Evolutionary conservation across 2,113 vertebrate genomes (phyloP), one percentile per base, ranked within the genome.

Genomic region (Rutilus rutilus): DNA sequence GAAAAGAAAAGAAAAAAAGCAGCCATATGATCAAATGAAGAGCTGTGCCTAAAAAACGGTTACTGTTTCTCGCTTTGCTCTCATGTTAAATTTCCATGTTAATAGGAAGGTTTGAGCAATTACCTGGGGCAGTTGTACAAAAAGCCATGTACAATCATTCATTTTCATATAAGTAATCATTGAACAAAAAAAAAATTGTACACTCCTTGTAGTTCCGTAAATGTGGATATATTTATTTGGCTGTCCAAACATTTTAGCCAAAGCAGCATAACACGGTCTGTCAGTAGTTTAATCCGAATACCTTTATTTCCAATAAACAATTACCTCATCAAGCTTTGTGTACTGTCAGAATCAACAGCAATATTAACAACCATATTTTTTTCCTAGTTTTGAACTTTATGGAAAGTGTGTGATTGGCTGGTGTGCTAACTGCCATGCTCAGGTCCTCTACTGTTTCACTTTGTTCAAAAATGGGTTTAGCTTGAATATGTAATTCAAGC

Each of bases 261-360:
- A 11, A 36, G 27, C 50, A 33, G 27, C 50, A 33, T 21, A 2
- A 59, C 30, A 39, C 0, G 33, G 14, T 78, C 12, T 39, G 21
- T 57, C 76, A 78, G 6, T 23, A 47, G 17, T 69, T n/a, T 36
- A 54, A 36, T 82, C 30, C 27, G 25, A 57, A 47, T 60, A 11
- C 59, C 21, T 25, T 25, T 7, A 36, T 79, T 47, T n/a, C 19
- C 62, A 15, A 60, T 69, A 73, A 87, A 73, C 60, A 67, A 21
- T 76, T 86, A 89, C 88, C 86, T 87, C 86, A 42, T 60, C 45
- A 78, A 64, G 78, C 45, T 64, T 50, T 45, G 10, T n/a, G 21
- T 10, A 33, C n/a, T 27, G 69, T 80, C 57, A 52, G 42, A 47
- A 85, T 67, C 36, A 65, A 36, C 76, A 86, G 84, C 79, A 89